Evolutionary conservation across 2,797 vertebrate genomes (phyloP), one percentile per base, ranked within the genome.

Genomic region (Anguilla obscura): DNA sequence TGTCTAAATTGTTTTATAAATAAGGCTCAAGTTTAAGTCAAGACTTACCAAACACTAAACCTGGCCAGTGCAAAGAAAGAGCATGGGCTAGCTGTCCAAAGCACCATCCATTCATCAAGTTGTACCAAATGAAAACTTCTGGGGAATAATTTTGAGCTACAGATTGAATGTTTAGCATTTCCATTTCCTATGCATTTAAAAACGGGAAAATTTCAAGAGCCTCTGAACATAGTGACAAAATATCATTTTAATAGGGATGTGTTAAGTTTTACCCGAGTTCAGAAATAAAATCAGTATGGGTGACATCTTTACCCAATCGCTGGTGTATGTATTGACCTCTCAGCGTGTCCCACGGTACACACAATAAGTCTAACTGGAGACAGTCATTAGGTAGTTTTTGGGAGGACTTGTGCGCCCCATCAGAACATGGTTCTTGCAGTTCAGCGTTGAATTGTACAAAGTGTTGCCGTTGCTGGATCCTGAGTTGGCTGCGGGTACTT

Each of bases 311-410:
- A 74, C 8, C 40, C 52, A 54, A 0, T 24, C 2, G 85, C 85
- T 58, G 85, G 60, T 86, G 63, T 60, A 66, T 16, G 63, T 40
- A 86, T 45, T 48, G 36, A 2, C n/a, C 86, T 27, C 74, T 16
- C 14, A 56, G 6, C 9, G 8, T 12, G 18, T 4, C 74, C 33
- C 27, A 87, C 40, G 24, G 74, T 3, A 21, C 74, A 76, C 30
- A 50, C 79, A 82, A 9, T 21, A 50, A 1, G 16, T 79, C 94
- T 94, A 97, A 91, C 97, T 96, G 88, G 96, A 97, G 27, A 97
- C 96, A 0, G 96, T 95, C 95, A 97, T 96, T 92, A 97, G 94
- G 90, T 96, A 97, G 94, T 94, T 96, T 92, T 96, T 96, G 0
- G 97, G 93, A 30, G 96, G 96, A 88, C 95, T 96, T 30, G 90